Percentiles rank a stretch among this genome's conserved stretches.
Conservation (phyloP, 2,797 vertebrate genomes). For the Enteromius radiatus region DNA sequence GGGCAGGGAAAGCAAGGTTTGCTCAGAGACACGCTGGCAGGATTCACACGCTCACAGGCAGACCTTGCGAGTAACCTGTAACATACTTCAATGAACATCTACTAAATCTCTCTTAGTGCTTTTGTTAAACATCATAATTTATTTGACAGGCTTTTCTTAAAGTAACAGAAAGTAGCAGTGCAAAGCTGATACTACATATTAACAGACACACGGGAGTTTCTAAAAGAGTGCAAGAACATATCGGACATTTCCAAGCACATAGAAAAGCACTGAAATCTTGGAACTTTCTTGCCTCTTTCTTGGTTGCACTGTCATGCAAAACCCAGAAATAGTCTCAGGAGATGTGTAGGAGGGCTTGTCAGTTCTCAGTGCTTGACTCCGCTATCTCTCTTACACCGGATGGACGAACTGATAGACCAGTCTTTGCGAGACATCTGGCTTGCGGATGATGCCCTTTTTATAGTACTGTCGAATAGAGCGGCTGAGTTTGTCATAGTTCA, state of each 20-base stretch:
- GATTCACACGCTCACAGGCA: slow-evolving; percentile 69
- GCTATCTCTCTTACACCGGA: slow-evolving; percentile 80
- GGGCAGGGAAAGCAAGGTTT: slow-evolving; percentile 58
- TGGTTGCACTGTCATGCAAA: neutral
- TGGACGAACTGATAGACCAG: slow-evolving; percentile 99
- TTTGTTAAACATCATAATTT: slow-evolving; percentile 16
- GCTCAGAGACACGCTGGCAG: slow-evolving; percentile 49
- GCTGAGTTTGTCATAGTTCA: slow-evolving; percentile 99
- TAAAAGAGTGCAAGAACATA: slow-evolving; percentile 27
- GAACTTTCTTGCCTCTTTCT: neutral
- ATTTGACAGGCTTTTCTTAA: neutral
- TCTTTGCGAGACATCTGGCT: slow-evolving; percentile 96
- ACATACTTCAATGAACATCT: slow-evolving; percentile 52
- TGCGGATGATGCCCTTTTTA: slow-evolving; percentile 98
- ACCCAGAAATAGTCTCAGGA: slow-evolving; percentile 55
- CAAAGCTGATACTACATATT: slow-evolving; percentile 5
- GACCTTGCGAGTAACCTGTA: slow-evolving; percentile 66
- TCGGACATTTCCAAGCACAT: slow-evolving; percentile 2
- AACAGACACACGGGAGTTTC: slow-evolving; percentile 2
- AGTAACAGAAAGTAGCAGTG: slow-evolving; percentile 26
- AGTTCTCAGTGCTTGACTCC: slow-evolving; percentile 53
- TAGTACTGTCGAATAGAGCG: slow-evolving; percentile 99
- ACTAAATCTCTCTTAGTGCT: slow-evolving; percentile 25
- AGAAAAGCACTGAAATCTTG: neutral
- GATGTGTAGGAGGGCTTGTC: slow-evolving; percentile 59